Evolutionary conservation across 2,797 vertebrate genomes (phyloP).

Genomic region (Hypotaenidia philippensis): DNA sequence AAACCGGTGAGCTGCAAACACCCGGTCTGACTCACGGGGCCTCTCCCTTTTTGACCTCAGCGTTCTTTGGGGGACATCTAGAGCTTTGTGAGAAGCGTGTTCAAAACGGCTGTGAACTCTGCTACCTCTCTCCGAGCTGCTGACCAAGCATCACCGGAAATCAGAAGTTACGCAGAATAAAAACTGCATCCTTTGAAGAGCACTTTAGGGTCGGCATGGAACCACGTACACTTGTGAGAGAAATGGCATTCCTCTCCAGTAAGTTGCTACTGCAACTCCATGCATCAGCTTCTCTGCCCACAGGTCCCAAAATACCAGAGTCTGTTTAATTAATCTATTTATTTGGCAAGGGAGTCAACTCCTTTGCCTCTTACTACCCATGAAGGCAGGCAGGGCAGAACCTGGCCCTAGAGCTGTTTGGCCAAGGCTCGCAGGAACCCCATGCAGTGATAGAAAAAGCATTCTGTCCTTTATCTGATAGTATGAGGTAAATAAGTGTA

Average conservation of each 20-base stretch:
- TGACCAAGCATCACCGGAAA: background rate
- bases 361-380: background rate
- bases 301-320: background rate
- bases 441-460: background rate
- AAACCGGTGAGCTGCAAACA: background rate
- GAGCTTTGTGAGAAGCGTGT: background rate
- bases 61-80: background rate
- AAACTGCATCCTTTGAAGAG: background rate
- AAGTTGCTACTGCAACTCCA: background rate
- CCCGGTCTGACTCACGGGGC: background rate
- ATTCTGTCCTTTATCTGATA: background rate
- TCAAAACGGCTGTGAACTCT: background rate
- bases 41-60: background rate
- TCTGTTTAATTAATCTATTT: background rate
- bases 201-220: background rate
- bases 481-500: background rate
- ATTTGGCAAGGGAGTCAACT: background rate
- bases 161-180: background rate
- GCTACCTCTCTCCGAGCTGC: background rate
- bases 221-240: background rate
- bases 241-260: background rate
- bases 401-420: background rate
- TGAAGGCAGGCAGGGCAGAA: background rate
- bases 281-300: background rate
- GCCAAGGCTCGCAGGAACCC: background rate